A percentile compares a stretch with the other conserved stretches of the same genome.
Conservation (phyloP, 2,888 invertebrate genomes). For the Caenorhabditis panamensis region DNA sequence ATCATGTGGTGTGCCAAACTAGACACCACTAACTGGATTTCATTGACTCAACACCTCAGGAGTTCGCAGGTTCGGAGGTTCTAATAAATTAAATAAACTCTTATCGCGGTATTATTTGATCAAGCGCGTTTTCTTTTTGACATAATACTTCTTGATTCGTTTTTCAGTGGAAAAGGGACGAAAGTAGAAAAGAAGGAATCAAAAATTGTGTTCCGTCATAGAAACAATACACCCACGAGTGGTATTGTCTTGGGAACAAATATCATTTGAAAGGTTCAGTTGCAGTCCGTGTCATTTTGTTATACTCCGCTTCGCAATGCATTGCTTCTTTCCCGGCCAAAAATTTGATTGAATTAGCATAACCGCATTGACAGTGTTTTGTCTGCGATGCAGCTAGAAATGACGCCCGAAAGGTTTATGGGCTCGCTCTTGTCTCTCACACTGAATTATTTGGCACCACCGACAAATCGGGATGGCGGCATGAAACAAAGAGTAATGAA, state of each 20-base stretch:
- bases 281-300: conserved; percentile 16
- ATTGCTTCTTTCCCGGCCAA: neutral
- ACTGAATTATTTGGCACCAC: conserved; percentile 43
- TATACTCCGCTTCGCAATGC: neutral
- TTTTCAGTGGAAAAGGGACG: neutral
- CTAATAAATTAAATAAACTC: conserved; percentile 19
- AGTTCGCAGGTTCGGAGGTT: conserved; percentile 15
- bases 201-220: neutral
- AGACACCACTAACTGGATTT: conserved; percentile 12
- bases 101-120: conserved; percentile 12
- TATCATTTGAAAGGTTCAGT: neutral
- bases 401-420: conserved; percentile 44
- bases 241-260: conserved; percentile 40
- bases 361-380: conserved; percentile 55
- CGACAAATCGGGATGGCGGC: conserved; percentile 30
- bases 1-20: conserved; percentile 12
- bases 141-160: neutral
- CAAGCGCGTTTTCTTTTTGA: neutral
- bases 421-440: conserved; percentile 8
- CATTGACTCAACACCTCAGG: conserved; percentile 19
- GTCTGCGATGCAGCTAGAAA: conserved; percentile 42
- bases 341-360: conserved; percentile 56
- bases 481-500: conserved; percentile 54
- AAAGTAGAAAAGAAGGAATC: neutral
- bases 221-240: neutral